Percentiles rank a stretch among this genome's conserved stretches.
phyloP scores from a whole-genome alignment of 1,140 invertebrate species.

The Pogonus chalceus region DNA sequence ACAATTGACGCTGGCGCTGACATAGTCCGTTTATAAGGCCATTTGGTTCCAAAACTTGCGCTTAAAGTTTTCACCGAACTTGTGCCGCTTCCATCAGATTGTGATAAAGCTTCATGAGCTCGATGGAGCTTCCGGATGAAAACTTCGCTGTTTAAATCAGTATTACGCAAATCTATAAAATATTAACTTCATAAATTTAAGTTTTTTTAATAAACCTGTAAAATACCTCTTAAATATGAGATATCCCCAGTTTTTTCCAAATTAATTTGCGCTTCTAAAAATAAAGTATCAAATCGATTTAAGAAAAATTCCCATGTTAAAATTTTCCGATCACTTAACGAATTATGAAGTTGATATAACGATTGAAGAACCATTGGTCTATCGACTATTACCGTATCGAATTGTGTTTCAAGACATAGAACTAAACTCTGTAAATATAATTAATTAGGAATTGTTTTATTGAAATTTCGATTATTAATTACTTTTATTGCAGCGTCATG shows the following conservation, averaged over 20 bases:
- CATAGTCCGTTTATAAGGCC: slow-evolving; percentile 91
- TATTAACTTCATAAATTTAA: no score
- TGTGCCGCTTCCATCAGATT: slow-evolving; percentile 47
- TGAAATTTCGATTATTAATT: slow-evolving; percentile 21
- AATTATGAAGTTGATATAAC: slow-evolving; percentile 89
- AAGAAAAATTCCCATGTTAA: slow-evolving; percentile 98
- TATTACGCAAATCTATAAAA: slow-evolving; percentile 73
- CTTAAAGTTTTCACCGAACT: slow-evolving; percentile 70
- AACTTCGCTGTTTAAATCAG: slow-evolving; percentile 78
- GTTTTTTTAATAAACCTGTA: no score
- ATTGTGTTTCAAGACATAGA: slow-evolving; percentile 83
- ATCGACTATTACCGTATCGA: slow-evolving; percentile 91
- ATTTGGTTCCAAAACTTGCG: slow-evolving; percentile 84
- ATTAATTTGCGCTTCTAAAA: slow-evolving; percentile 88
- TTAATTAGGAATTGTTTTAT: background rate
- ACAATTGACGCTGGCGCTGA: slow-evolving; percentile 78
- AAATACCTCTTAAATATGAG: slow-evolving; percentile 66
- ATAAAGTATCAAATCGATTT: slow-evolving; percentile 91
- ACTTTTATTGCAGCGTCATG: slow-evolving; percentile 76
- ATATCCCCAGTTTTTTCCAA: slow-evolving; percentile 75
- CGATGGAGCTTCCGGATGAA: slow-evolving; percentile 82
- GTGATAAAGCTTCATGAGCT: slow-evolving; percentile 79
- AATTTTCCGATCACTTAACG: slow-evolving; percentile 80
- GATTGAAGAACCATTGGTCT: slow-evolving; percentile 95
- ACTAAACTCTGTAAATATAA: slow-evolving; percentile 56